These are phyloP conservation scores for Ctena decussata DNA, from an alignment of 2,888 invertebrate genomes.

Conservation along the genomic window DNA sequence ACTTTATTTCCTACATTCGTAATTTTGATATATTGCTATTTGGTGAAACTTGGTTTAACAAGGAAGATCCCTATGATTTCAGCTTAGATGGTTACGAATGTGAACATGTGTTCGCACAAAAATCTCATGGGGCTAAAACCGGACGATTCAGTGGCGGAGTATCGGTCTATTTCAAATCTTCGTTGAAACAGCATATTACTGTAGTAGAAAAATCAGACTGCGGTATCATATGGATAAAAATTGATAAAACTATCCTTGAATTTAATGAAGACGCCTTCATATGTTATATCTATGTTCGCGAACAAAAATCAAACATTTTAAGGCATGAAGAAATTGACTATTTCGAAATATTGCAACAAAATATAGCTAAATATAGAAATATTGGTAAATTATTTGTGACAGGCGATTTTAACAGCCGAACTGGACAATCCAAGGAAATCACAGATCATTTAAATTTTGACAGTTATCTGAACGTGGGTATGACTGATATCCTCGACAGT, in stretches of 20 bases:
- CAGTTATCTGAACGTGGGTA: background rate
- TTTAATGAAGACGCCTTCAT: background rate
- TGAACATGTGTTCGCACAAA: background rate
- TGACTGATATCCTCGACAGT: background rate
- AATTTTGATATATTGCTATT: background rate
- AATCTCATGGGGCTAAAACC: background rate
- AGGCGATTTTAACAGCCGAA: conserved; percentile 12
- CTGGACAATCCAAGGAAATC: background rate
- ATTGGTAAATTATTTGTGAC: conserved; percentile 4
- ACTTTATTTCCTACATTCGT: background rate
- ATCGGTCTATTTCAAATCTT: background rate
- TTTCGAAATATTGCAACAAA: background rate
- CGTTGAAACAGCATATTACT: background rate
- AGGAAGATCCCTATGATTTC: background rate
- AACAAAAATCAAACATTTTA: background rate
- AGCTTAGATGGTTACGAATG: background rate
- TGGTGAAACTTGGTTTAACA: background rate
- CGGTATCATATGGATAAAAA: background rate
- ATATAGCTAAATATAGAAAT: background rate
- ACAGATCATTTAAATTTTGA: conserved; percentile 1
- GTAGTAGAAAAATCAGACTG: background rate
- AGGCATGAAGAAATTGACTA: background rate
- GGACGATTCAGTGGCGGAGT: background rate
- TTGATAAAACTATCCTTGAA: background rate
- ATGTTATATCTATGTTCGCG: background rate